These are phyloP conservation scores for Dromius quadrimaculatus DNA, from an alignment of 2,888 invertebrate genomes.

Conservation along the genomic window DNA sequence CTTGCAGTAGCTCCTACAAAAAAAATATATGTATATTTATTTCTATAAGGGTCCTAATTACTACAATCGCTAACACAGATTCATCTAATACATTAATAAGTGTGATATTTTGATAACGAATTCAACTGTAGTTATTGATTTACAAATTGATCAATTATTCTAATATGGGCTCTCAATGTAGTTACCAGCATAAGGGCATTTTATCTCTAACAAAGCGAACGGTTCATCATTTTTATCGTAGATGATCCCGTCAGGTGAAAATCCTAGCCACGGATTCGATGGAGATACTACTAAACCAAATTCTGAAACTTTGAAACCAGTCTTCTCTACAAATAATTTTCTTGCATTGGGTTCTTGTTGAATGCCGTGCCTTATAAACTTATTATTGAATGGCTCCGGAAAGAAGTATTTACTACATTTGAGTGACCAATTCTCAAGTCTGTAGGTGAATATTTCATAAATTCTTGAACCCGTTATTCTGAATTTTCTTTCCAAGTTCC, in stretches of 20 bases:
- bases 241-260: constrained; percentile 31
- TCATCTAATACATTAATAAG: too few species aligned
- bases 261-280: constrained; percentile 28
- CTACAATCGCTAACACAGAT: too few species aligned
- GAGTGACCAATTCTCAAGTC: constrained; percentile 2
- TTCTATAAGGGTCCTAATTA: too few species aligned
- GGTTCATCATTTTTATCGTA: constrained; percentile 7
- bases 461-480: constrained; percentile 16
- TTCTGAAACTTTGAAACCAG: constrained; percentile 7
- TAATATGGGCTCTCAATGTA: too few species aligned
- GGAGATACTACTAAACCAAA: constrained; percentile 3
- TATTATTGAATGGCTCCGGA: constrained; percentile 12
- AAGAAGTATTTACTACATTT: constrained; percentile 29
- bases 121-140: too few species aligned
- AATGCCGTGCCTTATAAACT: constrained; percentile 11
- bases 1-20: constrained; percentile 2
- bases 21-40: too few species aligned
- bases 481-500: constrained; percentile 4
- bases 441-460: constrained; percentile 26
- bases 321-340: not conserved
- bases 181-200: constrained; percentile 17
- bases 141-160: too few species aligned
- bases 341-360: constrained; percentile 16
- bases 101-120: too few species aligned
- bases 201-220: constrained; percentile 8